phyloP scores from a whole-genome alignment of 2,113 vertebrate species.

The Otolemur garnettii region DNA sequence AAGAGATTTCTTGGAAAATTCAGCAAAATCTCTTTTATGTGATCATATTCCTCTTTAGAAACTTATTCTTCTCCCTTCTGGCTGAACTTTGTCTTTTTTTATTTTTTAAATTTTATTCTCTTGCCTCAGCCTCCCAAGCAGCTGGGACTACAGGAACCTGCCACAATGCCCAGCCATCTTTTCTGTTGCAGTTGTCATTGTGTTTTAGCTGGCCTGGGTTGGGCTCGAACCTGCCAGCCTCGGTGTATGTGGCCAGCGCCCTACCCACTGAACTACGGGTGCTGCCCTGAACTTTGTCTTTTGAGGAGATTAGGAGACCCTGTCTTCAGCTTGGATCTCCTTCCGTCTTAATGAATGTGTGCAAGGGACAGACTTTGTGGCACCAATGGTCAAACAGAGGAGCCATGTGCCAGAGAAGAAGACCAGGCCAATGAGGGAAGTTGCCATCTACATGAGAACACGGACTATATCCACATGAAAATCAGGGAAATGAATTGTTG shows the following conservation, averaged over 20 bases:
- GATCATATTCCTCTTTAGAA: constrained; percentile 7
- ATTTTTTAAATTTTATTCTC: too few species aligned
- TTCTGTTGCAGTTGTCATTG: too few species aligned
- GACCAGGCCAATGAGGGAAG: background rate
- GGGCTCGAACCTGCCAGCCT: too few species aligned
- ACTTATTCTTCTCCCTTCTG: background rate
- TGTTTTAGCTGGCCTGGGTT: too few species aligned
- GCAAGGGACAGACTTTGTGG: background rate
- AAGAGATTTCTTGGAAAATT: constrained; percentile 1
- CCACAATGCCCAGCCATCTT: too few species aligned
- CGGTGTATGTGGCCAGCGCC: too few species aligned
- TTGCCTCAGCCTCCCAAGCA: too few species aligned
- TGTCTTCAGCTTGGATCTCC: background rate
- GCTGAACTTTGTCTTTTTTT: background rate
- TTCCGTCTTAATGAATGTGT: background rate
- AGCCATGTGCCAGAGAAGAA: background rate
- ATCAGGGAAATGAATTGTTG: background rate
- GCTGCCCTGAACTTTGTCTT: background rate
- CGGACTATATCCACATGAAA: background rate
- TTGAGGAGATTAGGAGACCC: background rate
- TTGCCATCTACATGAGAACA: background rate
- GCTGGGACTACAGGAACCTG: too few species aligned
- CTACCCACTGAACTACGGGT: too few species aligned
- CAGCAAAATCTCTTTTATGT: background rate
- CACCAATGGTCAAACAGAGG: background rate